phyloP scores from a whole-genome alignment of 2,888 invertebrate genomes.

The Apamea epomidion region DNA sequence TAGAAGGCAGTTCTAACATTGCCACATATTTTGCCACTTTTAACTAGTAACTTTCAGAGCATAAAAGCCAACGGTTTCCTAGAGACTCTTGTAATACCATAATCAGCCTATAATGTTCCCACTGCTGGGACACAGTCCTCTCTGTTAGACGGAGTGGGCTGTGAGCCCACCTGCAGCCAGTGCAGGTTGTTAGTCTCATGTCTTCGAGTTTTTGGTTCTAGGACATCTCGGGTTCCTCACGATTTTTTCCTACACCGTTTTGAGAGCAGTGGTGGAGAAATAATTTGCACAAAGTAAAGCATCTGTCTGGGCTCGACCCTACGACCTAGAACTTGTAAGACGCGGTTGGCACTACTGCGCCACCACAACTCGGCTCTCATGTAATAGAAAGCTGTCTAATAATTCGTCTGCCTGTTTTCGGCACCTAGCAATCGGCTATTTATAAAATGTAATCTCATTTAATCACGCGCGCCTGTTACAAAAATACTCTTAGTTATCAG shows the following conservation, averaged over 20 bases:
- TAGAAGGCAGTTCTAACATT: background rate
- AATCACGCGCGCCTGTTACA: slow-evolving; percentile 7
- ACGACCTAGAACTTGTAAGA: background rate
- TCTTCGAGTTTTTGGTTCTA: background rate
- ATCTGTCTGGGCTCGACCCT: no score
- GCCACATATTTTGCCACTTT: background rate
- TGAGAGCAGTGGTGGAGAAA: background rate
- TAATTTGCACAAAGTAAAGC: background rate
- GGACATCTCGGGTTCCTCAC: background rate
- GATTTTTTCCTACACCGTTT: background rate
- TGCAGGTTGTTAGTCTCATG: background rate
- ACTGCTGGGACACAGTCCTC: background rate
- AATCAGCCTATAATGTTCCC: background rate
- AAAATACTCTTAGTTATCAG: slow-evolving; percentile 28
- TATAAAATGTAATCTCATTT: slow-evolving; percentile 22
- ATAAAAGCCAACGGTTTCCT: background rate
- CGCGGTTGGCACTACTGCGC: background rate
- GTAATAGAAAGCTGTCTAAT: background rate
- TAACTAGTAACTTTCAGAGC: background rate
- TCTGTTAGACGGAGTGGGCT: no score
- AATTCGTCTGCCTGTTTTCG: background rate
- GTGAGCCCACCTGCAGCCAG: background rate
- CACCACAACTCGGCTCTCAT: background rate
- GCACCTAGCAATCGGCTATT: background rate
- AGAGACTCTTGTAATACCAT: background rate